phyloP scores from a whole-genome alignment of 1,140 invertebrate genomes.

The Nilaparvata lugens region DNA sequence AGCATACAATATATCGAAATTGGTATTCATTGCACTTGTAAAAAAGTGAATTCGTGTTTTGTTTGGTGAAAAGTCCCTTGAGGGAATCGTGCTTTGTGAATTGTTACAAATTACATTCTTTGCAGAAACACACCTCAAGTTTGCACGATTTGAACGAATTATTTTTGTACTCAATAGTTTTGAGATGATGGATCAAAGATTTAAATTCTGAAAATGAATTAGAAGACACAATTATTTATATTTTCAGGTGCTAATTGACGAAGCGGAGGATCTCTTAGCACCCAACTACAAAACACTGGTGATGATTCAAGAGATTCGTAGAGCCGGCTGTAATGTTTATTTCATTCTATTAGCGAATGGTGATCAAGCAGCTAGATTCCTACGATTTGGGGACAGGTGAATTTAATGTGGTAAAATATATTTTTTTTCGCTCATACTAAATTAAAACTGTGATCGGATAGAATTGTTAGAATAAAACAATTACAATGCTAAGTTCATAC shows the following conservation, averaged over 20 bases:
- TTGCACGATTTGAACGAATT: neutral
- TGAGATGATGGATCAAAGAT: neutral
- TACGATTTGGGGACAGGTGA: conserved; percentile 58
- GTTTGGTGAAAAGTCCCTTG: too few relatives aligned
- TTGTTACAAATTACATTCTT: too few relatives aligned
- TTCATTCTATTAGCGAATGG: conserved; percentile 64
- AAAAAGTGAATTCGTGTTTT: neutral
- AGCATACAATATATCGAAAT: neutral
- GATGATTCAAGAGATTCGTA: conserved; percentile 45
- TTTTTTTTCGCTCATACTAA: too few relatives aligned
- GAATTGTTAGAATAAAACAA: too few relatives aligned
- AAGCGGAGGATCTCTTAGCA: conserved; percentile 52
- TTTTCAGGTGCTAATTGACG: conserved; percentile 47
- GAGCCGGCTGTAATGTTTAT: conserved; percentile 56
- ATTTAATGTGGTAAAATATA: too few relatives aligned
- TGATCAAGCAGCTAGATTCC: conserved; percentile 48
- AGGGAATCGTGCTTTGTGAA: too few relatives aligned
- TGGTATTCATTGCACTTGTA: neutral
- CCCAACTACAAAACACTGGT: conserved; percentile 45
- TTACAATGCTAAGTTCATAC: too few relatives aligned
- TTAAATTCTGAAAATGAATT: neutral
- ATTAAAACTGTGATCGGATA: too few relatives aligned
- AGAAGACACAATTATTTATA: neutral
- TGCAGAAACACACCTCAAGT: neutral
- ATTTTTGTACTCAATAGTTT: neutral